These are phyloP conservation scores for Agrotis clavis DNA, from an alignment of 2,888 invertebrate genomes.

Conservation along the genomic window DNA sequence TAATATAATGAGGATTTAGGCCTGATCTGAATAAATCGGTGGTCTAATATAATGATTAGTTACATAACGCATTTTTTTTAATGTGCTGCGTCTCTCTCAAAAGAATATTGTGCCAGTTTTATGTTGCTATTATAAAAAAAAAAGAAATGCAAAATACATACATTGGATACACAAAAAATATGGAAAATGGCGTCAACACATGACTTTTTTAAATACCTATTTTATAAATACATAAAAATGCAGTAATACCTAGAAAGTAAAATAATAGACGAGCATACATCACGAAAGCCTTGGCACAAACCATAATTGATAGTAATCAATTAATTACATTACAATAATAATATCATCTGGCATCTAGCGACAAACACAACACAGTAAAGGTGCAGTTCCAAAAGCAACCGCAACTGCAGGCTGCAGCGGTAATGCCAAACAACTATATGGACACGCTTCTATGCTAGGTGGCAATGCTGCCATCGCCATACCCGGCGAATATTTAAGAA, in stretches of 20 bases:
- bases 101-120: constrained; percentile 6
- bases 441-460: too few relatives aligned
- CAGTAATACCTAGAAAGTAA: constrained; percentile 10
- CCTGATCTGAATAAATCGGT: constrained; percentile 19
- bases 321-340: constrained; percentile 24
- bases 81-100: constrained; percentile 6
- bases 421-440: too few relatives aligned
- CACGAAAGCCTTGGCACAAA: constrained; percentile 42
- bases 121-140: constrained; percentile 6
- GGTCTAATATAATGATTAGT: background rate
- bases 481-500: too few relatives aligned
- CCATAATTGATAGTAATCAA: constrained; percentile 35
- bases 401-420: too few relatives aligned
- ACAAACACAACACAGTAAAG: constrained; percentile 32
- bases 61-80: background rate
- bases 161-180: constrained; percentile 1
- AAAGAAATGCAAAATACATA: constrained; percentile 3
- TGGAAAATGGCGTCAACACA: background rate
- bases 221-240: constrained; percentile 19
- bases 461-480: too few relatives aligned
- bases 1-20: constrained; percentile 44
- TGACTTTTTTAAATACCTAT: constrained; percentile 13
- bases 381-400: too few relatives aligned
- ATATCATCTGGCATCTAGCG: constrained; percentile 21
- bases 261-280: constrained; percentile 10